Evolutionary conservation across 35 echinoderm and acorn worm species (phyloP).

Genomic region (Lytechinus variegatus): DNA sequence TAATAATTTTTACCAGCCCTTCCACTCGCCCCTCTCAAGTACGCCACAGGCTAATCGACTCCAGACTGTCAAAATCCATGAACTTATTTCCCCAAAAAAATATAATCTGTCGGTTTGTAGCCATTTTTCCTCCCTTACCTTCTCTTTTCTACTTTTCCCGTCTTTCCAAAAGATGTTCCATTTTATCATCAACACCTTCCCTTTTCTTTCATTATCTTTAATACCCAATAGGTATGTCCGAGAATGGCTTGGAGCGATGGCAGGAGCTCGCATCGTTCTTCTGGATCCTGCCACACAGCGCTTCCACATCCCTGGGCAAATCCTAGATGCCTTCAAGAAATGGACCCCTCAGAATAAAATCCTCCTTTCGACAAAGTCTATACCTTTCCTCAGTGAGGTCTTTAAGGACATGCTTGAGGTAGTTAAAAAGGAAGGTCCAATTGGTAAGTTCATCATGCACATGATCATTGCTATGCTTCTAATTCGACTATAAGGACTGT

Average conservation of each 20-base stretch:
- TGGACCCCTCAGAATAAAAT: background rate
- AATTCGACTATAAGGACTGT: background rate
- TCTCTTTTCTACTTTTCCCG: no score
- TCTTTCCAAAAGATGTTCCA: no score
- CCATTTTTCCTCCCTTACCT: no score
- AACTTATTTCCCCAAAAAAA: no score
- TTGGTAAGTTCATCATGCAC: background rate
- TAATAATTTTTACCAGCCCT: no score
- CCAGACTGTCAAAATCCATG: no score
- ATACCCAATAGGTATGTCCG: conserved; percentile 61
- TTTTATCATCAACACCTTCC: background rate
- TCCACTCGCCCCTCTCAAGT: no score
- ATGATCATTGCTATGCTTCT: background rate
- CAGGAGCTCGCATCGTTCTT: conserved; percentile 55
- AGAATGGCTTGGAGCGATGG: conserved; percentile 79
- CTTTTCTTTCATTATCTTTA: background rate
- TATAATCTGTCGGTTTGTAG: no score
- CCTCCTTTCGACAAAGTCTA: background rate
- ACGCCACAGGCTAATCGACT: no score
- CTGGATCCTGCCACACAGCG: conserved; percentile 59
- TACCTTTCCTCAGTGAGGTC: conserved; percentile 21
- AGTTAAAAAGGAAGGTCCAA: conserved; percentile 30
- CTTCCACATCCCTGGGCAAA: conserved; percentile 49
- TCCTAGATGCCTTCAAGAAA: conserved; percentile 13
- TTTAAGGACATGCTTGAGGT: background rate